Evolutionary conservation across 1,140 invertebrate species (phyloP), one percentile per base, ranked within the genome.

Genomic region (Rhagoletis zephyria): DNA sequence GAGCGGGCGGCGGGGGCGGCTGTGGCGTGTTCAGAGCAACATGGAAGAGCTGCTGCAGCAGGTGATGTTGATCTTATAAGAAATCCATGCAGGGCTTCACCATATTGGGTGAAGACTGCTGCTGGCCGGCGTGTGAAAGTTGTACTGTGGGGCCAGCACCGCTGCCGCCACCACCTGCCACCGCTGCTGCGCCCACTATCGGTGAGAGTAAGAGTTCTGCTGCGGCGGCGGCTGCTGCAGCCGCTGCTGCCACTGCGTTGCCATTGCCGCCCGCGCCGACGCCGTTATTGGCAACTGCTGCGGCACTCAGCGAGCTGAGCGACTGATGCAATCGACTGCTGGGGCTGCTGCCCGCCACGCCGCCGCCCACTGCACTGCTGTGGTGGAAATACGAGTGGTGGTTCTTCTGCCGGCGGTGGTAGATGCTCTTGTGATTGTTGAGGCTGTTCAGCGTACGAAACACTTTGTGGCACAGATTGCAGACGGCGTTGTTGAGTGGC

Each of bases 381-480:
- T 92, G 93, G 60, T 90, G 90, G 89, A 90, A 93, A 70, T 90
- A 92, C 77, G 89, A 92, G 51, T 92, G 90, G 85, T 94, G 91
- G 89, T 94, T 95, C 94, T 96, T 96, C 93, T 96, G 96, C 86
- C 96, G 95, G 88, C 96, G 95, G 93, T 97, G 96, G 93, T 97
- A 97, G 94, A 97, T 97, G 94, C 96, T 97, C 94, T 96, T 96
- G 94, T 97, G 97, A 94, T 97, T 97, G 94, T 97, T 97, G 91
- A 97, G 95, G 90, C 96, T 97, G 94, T 97, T 97, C 90, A 97
- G 95, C 65, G 97, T 97, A 92, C 96, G 95, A 94, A 97, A 97
- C 90, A 97, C 96, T 95, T 97, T 97, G 94, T 97, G 95, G 94
- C 97, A 97, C 91, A 97, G 95, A 90, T 95, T 95, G 94, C 97